A percentile compares a stretch with the other conserved stretches of the same genome.
These are phyloP conservation scores for Nycticebus coucang DNA, from an alignment of 2,113 vertebrate species.

Conservation along the genomic window DNA sequence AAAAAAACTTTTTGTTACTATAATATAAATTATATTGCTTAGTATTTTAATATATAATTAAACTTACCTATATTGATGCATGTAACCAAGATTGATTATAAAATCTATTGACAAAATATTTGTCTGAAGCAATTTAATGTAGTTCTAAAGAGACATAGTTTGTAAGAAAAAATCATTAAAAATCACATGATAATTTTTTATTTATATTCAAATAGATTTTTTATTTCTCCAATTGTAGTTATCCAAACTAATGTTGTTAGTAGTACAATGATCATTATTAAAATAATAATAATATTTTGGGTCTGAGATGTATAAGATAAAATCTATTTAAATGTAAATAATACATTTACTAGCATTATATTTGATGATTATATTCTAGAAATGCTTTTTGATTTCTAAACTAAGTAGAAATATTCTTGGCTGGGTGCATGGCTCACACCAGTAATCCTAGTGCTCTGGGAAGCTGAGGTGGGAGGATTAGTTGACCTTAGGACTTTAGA, in stretches of 20 bases:
- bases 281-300: neutral
- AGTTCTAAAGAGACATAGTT: constrained; percentile 72
- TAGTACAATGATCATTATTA: neutral
- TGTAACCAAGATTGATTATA: constrained; percentile 29
- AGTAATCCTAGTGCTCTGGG: no score
- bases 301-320: neutral
- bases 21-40: constrained; percentile 36
- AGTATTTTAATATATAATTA: constrained; percentile 14
- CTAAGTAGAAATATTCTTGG: neutral
- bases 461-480: no score
- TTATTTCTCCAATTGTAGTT: neutral
- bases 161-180: constrained; percentile 61
- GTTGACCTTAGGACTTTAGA: no score
- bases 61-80: constrained; percentile 1
- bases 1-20: neutral
- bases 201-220: neutral
- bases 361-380: neutral
- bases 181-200: constrained; percentile 33
- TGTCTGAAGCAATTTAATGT: constrained; percentile 58
- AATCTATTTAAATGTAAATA: neutral
- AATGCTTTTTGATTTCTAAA: neutral
- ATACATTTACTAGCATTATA: neutral
- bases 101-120: constrained; percentile 71
- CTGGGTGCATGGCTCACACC: no score
- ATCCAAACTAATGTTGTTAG: neutral